Percentiles rank a stretch among this genome's conserved stretches.
phyloP scores from a whole-genome alignment of 1,140 invertebrate species.

The Euwallacea fornicatus region DNA sequence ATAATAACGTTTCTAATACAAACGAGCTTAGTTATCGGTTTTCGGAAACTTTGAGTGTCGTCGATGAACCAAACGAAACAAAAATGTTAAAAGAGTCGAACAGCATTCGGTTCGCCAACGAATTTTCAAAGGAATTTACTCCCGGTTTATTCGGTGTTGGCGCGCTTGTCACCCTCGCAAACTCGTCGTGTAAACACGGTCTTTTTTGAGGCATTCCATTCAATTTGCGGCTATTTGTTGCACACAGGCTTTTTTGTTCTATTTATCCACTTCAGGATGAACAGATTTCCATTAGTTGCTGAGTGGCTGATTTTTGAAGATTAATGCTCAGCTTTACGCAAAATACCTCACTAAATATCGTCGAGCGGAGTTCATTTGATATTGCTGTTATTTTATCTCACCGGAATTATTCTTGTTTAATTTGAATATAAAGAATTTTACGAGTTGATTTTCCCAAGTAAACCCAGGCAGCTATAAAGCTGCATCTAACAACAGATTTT shows the following conservation, averaged over 20 bases:
- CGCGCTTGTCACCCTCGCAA: conserved; percentile 3
- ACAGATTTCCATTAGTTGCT: background rate
- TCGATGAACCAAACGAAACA: background rate
- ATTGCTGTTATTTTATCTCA: too few species aligned
- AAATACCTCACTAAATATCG: too few species aligned
- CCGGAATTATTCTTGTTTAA: too few species aligned
- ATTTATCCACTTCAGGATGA: conserved; percentile 8
- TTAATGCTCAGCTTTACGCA: too few species aligned
- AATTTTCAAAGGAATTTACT: conserved; percentile 17
- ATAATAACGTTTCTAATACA: background rate
- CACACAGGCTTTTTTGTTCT: conserved; percentile 2
- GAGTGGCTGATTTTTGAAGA: too few species aligned
- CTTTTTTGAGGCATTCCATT: conserved; percentile 11
- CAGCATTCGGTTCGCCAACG: conserved; percentile 5
- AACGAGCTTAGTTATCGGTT: background rate
- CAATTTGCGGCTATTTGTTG: conserved; percentile 21
- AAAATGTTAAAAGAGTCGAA: conserved; percentile 28
- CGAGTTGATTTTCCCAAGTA: background rate
- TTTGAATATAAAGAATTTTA: too few species aligned
- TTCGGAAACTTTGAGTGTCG: background rate
- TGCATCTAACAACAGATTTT: background rate
- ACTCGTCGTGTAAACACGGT: conserved; percentile 16
- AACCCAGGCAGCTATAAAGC: background rate
- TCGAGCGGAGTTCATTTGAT: too few species aligned
- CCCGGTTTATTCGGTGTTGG: conserved; percentile 15